Conservation (phyloP, 2,888 invertebrate species). For the Andrena haemorrhoa region DNA sequence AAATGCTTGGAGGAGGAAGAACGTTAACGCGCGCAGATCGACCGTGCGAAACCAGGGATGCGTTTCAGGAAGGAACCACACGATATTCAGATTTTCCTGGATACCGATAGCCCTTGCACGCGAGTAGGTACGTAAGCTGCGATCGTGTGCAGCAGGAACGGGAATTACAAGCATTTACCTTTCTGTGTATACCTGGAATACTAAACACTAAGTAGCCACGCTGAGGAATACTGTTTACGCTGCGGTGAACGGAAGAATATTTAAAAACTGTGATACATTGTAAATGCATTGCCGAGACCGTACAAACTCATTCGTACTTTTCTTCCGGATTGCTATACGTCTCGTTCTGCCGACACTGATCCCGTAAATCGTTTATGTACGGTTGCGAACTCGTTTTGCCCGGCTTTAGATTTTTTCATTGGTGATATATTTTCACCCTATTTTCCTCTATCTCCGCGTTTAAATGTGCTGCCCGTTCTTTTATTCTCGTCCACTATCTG, state of each 20-base stretch:
- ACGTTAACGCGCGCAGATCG: slow-evolving; percentile 43
- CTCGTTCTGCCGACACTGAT: too few relatives aligned
- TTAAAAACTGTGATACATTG: too few relatives aligned
- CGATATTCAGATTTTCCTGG: slow-evolving; percentile 39
- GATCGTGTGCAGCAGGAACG: slow-evolving; percentile 9
- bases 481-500: too few relatives aligned
- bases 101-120: slow-evolving; percentile 26
- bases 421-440: too few relatives aligned
- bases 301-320: too few relatives aligned
- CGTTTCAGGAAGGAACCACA: slow-evolving; percentile 28
- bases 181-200: not conserved
- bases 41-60: slow-evolving; percentile 35
- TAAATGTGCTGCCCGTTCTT: too few relatives aligned
- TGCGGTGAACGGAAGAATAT: not conserved
- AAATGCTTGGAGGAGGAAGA: not conserved
- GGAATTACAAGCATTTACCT: slow-evolving; percentile 1
- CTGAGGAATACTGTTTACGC: not conserved
- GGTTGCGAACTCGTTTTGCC: too few relatives aligned
- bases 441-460: too few relatives aligned
- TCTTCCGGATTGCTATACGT: too few relatives aligned
- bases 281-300: too few relatives aligned
- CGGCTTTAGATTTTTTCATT: too few relatives aligned
- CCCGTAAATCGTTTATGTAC: too few relatives aligned
- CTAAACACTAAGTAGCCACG: not conserved
- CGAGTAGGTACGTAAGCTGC: slow-evolving; percentile 5